Base-by-base conservation (phyloP, 1,140 invertebrate genomes). In the Micrasema longulum region DNA sequence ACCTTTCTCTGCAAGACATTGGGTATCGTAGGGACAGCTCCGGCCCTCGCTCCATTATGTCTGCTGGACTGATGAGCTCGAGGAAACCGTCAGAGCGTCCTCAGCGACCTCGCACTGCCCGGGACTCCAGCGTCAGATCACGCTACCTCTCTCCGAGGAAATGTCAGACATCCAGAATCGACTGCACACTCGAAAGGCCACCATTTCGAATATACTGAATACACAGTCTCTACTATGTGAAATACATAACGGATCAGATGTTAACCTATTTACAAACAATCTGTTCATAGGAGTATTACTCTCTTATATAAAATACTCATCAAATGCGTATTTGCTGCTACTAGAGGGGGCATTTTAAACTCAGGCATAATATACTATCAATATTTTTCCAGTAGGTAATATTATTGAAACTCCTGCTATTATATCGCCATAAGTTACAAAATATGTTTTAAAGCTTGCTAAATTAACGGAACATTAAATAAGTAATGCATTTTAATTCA, bases 201-300 rank as follows among this genome's bases (percentile, higher is more conserved):
- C 74, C 74, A 1, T 76, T 76, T 48, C 72, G 74, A 60, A 76
- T 73, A 48, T 76, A 76, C 41, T 75, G 20, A 69, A 60, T 11
- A 20, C 7, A 7, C n/a, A 41, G 38, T 31, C 43, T 47, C 43
- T n/a, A 47, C 1, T 2, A 41, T 12, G 38, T 7, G n/a, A 47
- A 1, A 14, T 47, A 16, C 14, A 14, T 47, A 16, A 47, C 14
- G n/a, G 12, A 45, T 3, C 14, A 45, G 14, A 45, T 45, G 11
- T n/a, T n/a, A n/a, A n/a, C n/a, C n/a, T n/a, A n/a, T n/a, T n/a
- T n/a, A n/a, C n/a, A n/a, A n/a, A n/a, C n/a, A n/a, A n/a, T n/a
- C n/a, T n/a, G n/a, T n/a, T n/a, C n/a, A n/a, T n/a, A n/a, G n/a
- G n/a, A n/a, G n/a, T n/a, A n/a, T n/a, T n/a, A n/a, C n/a, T n/a